Percentiles rank a stretch among this genome's conserved stretches.
These are phyloP conservation scores for Aplocera efformata DNA, from an alignment of 2,888 invertebrate genomes.

Conservation along the genomic window DNA sequence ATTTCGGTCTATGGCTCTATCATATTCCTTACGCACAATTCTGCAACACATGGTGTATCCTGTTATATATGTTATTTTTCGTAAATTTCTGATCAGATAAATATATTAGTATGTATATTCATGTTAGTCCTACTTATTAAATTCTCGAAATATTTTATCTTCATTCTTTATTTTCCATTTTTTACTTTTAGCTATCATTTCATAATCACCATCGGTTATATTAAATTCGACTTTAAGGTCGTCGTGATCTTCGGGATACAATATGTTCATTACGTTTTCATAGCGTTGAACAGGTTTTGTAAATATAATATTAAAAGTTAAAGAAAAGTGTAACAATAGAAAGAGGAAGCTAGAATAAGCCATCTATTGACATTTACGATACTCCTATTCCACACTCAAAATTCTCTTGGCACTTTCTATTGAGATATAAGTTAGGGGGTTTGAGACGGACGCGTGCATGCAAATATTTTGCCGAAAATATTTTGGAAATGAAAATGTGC, in stretches of 20 bases:
- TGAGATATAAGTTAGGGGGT: no score
- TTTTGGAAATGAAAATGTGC: no score
- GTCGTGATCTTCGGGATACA: constrained; percentile 32
- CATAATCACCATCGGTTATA: constrained; percentile 43
- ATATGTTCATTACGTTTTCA: not conserved
- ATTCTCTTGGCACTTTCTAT: no score
- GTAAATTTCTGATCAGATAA: no score
- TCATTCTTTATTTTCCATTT: constrained; percentile 25
- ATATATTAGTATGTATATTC: not conserved
- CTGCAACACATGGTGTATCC: no score
- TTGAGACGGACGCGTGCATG: no score
- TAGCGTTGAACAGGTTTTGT: not conserved
- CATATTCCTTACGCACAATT: constrained; percentile 28
- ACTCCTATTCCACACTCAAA: not conserved
- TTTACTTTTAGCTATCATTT: constrained; percentile 34
- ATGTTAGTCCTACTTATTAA: constrained; percentile 36
- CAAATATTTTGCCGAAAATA: no score
- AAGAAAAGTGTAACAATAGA: not conserved
- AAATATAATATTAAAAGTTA: not conserved
- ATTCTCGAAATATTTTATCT: constrained; percentile 23
- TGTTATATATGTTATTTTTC: no score
- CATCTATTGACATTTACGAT: not conserved
- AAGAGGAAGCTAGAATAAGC: not conserved
- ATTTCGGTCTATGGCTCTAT: constrained; percentile 2
- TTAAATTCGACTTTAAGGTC: constrained; percentile 43